phyloP scores from a whole-genome alignment of 2,113 vertebrate species.

The Leptosomus discolor region DNA sequence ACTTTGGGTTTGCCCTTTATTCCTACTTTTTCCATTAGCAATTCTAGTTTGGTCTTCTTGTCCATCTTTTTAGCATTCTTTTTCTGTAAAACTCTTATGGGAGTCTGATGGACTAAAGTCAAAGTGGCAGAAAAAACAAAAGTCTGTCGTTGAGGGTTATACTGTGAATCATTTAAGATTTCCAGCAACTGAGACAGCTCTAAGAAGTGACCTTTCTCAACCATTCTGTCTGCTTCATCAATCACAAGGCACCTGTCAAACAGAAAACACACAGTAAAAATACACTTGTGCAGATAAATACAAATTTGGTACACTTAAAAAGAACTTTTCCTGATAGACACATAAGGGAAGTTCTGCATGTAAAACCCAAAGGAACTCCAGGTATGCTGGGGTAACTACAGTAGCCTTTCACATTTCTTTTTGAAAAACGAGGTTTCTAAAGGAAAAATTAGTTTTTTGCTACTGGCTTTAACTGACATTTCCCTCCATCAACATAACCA shows the following conservation, averaged over 20 bases:
- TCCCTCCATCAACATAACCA: not conserved
- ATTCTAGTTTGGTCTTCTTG: constrained; percentile 83
- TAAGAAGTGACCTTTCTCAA: constrained; percentile 93
- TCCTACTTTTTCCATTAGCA: constrained; percentile 90
- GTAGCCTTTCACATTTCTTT: not conserved
- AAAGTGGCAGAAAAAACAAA: constrained; percentile 97
- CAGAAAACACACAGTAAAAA: not conserved
- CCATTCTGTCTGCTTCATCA: constrained; percentile 96
- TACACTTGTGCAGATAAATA: not conserved
- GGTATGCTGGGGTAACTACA: not conserved
- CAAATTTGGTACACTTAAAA: not conserved
- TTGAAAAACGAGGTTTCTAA: not conserved
- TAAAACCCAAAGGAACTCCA: not conserved
- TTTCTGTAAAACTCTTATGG: constrained; percentile 85
- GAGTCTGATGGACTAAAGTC: constrained; percentile 86
- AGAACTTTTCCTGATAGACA: not conserved
- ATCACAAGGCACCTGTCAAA: constrained; percentile 89
- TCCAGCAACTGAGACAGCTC: constrained; percentile 92
- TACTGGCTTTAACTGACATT: not conserved
- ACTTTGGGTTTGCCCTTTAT: constrained; percentile 91
- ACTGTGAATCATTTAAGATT: constrained; percentile 86
- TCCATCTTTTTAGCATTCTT: constrained; percentile 83
- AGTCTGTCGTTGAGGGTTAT: constrained; percentile 87
- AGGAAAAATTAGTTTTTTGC: not conserved
- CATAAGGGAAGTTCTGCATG: not conserved